These are phyloP conservation scores for Valencia hispanica DNA, from an alignment of 2,797 vertebrate species.

Conservation along the genomic window DNA sequence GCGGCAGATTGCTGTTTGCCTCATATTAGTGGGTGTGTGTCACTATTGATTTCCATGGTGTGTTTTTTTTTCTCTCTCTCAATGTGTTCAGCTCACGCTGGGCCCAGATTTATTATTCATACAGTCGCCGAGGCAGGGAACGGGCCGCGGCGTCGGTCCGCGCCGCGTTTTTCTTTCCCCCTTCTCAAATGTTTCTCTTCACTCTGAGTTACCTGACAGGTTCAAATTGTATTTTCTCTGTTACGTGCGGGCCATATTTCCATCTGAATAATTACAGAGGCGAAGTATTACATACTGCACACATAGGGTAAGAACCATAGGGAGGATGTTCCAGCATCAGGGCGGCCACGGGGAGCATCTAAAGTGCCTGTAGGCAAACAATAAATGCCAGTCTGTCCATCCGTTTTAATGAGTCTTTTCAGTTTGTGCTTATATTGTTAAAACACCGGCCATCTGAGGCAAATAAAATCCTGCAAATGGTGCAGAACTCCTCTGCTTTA, in stretches of 20 bases:
- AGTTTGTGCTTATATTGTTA: conserved; percentile 1
- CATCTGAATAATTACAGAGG: conserved; percentile 9
- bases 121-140: conserved; percentile 14
- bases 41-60: conserved; percentile 49
- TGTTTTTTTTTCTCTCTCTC: conserved; percentile 15
- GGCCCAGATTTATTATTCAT: conserved; percentile 53
- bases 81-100: conserved; percentile 50
- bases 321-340: neutral
- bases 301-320: neutral
- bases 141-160: conserved; percentile 12
- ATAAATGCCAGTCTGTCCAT: neutral
- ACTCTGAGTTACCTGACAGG: conserved; percentile 24
- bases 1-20: conserved; percentile 46
- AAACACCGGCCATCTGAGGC: conserved; percentile 4
- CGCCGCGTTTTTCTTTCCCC: conserved; percentile 31
- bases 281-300: neutral
- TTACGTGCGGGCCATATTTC: neutral
- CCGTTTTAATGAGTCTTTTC: conserved; percentile 6
- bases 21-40: conserved; percentile 56
- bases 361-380: neutral
- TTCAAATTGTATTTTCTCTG: conserved; percentile 10
- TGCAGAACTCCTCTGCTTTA: conserved; percentile 1
- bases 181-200: conserved; percentile 22
- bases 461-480: conserved; percentile 9
- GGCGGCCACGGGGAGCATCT: neutral